Conservation (phyloP, 2,113 vertebrate species). For the Choloepus hoffmanni region DNA sequence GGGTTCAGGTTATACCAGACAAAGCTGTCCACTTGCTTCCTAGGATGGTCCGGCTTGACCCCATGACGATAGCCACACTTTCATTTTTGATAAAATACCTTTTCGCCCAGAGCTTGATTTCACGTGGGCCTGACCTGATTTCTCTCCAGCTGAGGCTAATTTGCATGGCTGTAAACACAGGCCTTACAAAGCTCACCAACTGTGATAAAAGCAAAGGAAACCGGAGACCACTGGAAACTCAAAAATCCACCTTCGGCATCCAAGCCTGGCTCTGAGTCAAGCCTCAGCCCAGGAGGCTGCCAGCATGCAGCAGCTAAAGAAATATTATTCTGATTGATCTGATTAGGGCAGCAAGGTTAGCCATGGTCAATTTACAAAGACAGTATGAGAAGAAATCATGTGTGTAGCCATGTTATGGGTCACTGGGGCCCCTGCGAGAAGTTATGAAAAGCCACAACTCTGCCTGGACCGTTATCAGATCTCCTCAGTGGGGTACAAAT, state of each 20-base stretch:
- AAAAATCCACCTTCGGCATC: slow-evolving; percentile 55
- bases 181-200: slow-evolving; percentile 79
- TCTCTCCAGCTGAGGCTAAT: slow-evolving; percentile 82
- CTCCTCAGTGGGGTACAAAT: slow-evolving; percentile 70
- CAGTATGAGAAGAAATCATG: slow-evolving; percentile 80
- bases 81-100: slow-evolving; percentile 76
- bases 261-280: slow-evolving; percentile 70
- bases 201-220: slow-evolving; percentile 82
- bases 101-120: slow-evolving; percentile 70
- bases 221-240: slow-evolving; percentile 71
- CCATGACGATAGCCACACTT: slow-evolving; percentile 26
- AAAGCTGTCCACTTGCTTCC: slow-evolving; percentile 7
- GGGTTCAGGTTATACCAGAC: slow-evolving; percentile 50
- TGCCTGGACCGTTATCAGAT: slow-evolving; percentile 76
- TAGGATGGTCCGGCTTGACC: slow-evolving; percentile 7
- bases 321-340: slow-evolving; percentile 82
- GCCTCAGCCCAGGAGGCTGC: slow-evolving; percentile 70
- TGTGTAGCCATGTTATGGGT: slow-evolving; percentile 75
- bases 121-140: slow-evolving; percentile 67
- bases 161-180: slow-evolving; percentile 82
- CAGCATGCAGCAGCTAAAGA: slow-evolving; percentile 67
- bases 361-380: slow-evolving; percentile 82
- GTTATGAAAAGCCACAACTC: slow-evolving; percentile 68
- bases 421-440: slow-evolving; percentile 74
- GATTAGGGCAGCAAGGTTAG: slow-evolving; percentile 81